phyloP scores from a whole-genome alignment of 2,888 invertebrate genomes.

The Spatulosminthurus flaviceps region DNA sequence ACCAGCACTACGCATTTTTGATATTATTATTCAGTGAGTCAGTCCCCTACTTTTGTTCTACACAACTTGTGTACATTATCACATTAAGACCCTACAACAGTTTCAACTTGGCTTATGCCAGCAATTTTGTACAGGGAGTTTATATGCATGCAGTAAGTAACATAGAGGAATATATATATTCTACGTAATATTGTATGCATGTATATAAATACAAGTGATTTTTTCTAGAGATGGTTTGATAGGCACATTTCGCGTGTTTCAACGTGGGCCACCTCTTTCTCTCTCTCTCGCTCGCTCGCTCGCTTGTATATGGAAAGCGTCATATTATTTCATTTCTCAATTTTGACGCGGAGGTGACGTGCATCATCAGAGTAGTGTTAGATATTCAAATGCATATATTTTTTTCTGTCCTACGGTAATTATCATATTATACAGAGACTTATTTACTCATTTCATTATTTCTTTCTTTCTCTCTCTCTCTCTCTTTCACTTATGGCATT shows the following conservation, averaged over 20 bases:
- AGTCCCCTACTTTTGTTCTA: slow-evolving; percentile 23
- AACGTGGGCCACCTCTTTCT: not conserved
- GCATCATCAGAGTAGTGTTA: not conserved
- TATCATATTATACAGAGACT: slow-evolving; percentile 15
- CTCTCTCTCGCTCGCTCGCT: not conserved
- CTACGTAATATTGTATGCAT: too few species aligned
- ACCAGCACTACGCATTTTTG: slow-evolving; percentile 22
- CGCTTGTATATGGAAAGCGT: not conserved
- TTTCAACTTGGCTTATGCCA: not conserved
- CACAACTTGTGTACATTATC: slow-evolving; percentile 17
- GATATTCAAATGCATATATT: not conserved
- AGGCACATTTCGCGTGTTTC: slow-evolving; percentile 27
- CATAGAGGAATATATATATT: too few species aligned
- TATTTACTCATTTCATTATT: not conserved
- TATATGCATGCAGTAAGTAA: too few species aligned
- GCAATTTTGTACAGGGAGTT: too few species aligned
- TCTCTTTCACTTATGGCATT: too few species aligned
- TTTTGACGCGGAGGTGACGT: slow-evolving; percentile 38
- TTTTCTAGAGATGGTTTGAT: slow-evolving; percentile 1
- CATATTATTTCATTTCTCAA: slow-evolving; percentile 39
- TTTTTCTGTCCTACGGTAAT: slow-evolving; percentile 1
- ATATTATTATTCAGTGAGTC: slow-evolving; percentile 14
- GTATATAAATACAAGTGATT: not conserved
- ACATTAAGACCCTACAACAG: not conserved
- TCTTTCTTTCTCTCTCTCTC: too few species aligned